Conservation (phyloP, 2,113 vertebrate species). For the Hippocampus mohnikei region DNA sequence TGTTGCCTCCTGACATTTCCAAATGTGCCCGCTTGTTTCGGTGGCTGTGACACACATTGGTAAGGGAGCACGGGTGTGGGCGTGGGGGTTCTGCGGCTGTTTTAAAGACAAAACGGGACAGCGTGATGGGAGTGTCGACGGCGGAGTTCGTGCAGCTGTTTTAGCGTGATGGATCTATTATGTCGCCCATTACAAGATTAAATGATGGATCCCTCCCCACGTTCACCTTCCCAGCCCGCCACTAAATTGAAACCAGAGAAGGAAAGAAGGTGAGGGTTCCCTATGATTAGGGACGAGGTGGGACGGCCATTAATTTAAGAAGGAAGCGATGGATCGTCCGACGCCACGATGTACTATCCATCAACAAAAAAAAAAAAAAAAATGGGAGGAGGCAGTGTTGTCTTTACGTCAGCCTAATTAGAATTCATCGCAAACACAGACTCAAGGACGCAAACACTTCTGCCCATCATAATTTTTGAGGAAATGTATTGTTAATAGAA, state of each 20-base stretch:
- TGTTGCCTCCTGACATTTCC: conserved; percentile 47
- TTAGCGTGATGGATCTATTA: conserved; percentile 99
- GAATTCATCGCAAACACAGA: conserved; percentile 99
- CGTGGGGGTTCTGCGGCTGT: not conserved
- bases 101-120: conserved; percentile 63
- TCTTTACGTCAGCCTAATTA: conserved; percentile 86
- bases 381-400: conserved; percentile 54
- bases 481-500: conserved; percentile 96
- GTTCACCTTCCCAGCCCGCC: conserved; percentile 68
- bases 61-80: not conserved
- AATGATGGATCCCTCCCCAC: conserved; percentile 95
- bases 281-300: conserved; percentile 91
- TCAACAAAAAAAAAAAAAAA: conserved; percentile 51
- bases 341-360: conserved; percentile 85
- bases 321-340: conserved; percentile 73
- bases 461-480: conserved; percentile 98
- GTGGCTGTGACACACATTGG: conserved; percentile 51
- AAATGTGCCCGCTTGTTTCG: conserved; percentile 53
- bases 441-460: conserved; percentile 95
- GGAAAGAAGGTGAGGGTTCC: conserved; percentile 74
- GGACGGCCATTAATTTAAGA: conserved; percentile 89
- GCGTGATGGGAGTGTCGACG: conserved; percentile 70
- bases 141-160: conserved; percentile 86
- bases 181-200: conserved; percentile 98
- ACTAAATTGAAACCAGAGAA: conserved; percentile 99